Evolutionary conservation across 1,140 invertebrate species (phyloP).

Genomic region (Drosophila melanica): DNA sequence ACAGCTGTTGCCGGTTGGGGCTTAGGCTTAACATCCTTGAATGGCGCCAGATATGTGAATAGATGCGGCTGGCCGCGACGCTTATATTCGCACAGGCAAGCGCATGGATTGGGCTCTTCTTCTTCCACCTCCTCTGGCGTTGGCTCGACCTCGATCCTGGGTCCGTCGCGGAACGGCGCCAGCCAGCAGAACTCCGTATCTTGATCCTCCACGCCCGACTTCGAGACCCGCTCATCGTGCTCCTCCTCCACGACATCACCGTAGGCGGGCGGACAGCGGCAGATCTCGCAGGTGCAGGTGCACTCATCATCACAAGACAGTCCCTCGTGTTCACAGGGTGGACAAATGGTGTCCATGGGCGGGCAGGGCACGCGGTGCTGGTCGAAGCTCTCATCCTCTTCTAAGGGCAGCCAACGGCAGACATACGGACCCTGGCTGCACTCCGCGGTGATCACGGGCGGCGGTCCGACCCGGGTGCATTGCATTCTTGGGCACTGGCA

Average conservation of each 20-base stretch:
- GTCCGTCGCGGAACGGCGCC: slow-evolving; percentile 48
- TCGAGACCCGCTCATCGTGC: slow-evolving; percentile 38
- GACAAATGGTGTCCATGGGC: slow-evolving; percentile 47
- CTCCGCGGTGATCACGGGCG: slow-evolving; percentile 59
- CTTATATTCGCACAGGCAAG: slow-evolving; percentile 44
- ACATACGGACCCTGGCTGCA: slow-evolving; percentile 71
- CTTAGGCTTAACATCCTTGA: background rate
- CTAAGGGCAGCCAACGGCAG: slow-evolving; percentile 64
- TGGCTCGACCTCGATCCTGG: background rate
- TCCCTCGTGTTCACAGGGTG: slow-evolving; percentile 19
- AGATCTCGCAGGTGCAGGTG: slow-evolving; percentile 60
- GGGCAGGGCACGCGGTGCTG: slow-evolving; percentile 47
- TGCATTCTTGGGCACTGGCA: slow-evolving; percentile 53
- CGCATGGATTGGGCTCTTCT: slow-evolving; percentile 10
- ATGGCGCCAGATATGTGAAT: slow-evolving; percentile 56
- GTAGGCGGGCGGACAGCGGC: slow-evolving; percentile 38
- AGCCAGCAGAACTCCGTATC: slow-evolving; percentile 68
- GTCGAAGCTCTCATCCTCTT: slow-evolving; percentile 41
- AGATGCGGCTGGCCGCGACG: slow-evolving; percentile 42
- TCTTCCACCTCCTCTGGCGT: background rate
- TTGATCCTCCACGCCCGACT: slow-evolving; percentile 53
- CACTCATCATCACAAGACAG: slow-evolving; percentile 58
- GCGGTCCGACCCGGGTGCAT: background rate
- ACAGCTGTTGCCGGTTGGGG: background rate
- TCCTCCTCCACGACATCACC: slow-evolving; percentile 46